phyloP scores from a whole-genome alignment of 1,140 invertebrate genomes.

The Ditylenchus dipsaci region DNA sequence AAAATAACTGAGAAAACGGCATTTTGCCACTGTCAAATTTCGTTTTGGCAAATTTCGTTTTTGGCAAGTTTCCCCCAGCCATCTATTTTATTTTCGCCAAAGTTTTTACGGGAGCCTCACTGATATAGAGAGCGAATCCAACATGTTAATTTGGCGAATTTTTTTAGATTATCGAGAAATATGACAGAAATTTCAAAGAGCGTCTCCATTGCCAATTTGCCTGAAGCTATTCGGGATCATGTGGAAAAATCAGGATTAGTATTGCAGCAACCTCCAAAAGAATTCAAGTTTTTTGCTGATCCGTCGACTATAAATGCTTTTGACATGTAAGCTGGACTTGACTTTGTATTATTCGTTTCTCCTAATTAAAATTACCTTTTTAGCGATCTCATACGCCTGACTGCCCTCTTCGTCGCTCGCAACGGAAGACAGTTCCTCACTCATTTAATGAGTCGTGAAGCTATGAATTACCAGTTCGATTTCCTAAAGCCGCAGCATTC shows the following conservation, averaged over 20 bases:
- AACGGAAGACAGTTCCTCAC: conserved; percentile 96
- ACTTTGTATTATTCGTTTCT: background rate
- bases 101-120: too few species aligned
- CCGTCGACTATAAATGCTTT: conserved; percentile 94
- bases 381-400: conserved; percentile 92
- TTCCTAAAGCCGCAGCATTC: conserved; percentile 97
- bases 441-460: conserved; percentile 93
- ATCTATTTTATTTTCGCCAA: too few species aligned
- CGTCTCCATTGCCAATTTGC: conserved; percentile 60
- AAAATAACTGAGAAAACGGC: too few species aligned
- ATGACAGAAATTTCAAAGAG: too few species aligned
- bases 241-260: conserved; percentile 80
- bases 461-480: conserved; percentile 96
- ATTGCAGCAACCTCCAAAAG: conserved; percentile 86
- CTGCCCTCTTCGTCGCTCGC: conserved; percentile 94
- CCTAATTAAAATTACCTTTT: conserved; percentile 49
- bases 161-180: too few species aligned
- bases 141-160: too few species aligned
- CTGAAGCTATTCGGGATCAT: conserved; percentile 73
- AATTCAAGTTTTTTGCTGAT: conserved; percentile 95
- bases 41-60: too few species aligned
- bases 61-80: too few species aligned
- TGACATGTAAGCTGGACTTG: conserved; percentile 71
- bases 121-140: too few species aligned
- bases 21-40: too few species aligned